A percentile compares a stretch with the other conserved stretches of the same genome.
Conservation (phyloP, 2,797 vertebrate species). For the Lateolabrax maculatus region DNA sequence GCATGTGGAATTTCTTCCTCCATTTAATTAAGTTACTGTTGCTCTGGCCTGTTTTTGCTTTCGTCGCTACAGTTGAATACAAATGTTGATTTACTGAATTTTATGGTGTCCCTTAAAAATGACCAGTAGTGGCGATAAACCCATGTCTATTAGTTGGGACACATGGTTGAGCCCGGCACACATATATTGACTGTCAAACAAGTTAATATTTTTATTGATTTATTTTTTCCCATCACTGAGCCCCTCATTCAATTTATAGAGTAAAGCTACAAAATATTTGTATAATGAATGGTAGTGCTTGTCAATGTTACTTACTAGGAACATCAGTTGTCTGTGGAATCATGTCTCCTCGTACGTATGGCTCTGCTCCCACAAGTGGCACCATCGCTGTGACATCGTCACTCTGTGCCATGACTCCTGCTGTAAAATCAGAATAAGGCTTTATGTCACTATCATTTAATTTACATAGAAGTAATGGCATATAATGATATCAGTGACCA, state of each 20-base stretch:
- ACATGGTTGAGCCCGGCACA: background rate
- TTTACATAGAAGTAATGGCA: background rate
- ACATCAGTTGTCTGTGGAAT: slow-evolving; percentile 6
- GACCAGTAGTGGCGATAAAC: background rate
- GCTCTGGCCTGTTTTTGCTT: background rate
- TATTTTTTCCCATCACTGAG: background rate
- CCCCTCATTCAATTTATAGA: background rate
- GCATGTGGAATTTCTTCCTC: background rate
- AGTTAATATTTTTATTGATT: background rate
- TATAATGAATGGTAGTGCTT: background rate
- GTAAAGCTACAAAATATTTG: background rate
- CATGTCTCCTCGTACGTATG: slow-evolving; percentile 65
- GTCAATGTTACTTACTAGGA: slow-evolving; percentile 55
- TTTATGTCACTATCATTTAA: background rate
- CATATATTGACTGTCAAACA: background rate
- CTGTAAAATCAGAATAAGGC: slow-evolving; percentile 44
- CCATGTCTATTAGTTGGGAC: background rate
- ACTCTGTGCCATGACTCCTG: slow-evolving; percentile 57
- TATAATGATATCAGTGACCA: background rate
- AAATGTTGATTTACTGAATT: background rate
- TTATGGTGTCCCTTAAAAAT: background rate
- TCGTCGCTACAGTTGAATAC: background rate
- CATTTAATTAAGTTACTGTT: background rate
- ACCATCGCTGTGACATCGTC: background rate
- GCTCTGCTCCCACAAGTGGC: rapidly evolving